Conservation (phyloP, 2,797 vertebrate species). For the Poeciliopsis paucimaculata region DNA sequence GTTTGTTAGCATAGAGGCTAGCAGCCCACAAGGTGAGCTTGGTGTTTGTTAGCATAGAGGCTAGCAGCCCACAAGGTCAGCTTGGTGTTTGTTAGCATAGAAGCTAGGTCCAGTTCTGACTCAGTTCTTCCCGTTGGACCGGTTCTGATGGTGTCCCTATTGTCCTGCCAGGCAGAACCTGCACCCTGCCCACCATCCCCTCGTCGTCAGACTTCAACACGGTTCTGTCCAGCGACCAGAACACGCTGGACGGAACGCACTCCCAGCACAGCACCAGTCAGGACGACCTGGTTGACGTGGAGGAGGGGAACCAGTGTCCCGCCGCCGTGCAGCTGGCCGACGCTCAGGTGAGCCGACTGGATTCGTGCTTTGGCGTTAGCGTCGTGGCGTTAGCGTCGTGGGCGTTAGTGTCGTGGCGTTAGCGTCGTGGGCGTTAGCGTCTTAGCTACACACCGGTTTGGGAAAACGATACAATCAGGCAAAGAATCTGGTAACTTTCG, state of each 20-base stretch:
- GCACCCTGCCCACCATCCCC: slow-evolving; percentile 95
- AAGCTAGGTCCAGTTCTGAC: no score
- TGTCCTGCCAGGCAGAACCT: slow-evolving; percentile 79
- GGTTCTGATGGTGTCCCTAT: not conserved
- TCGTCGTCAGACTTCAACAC: slow-evolving; percentile 98
- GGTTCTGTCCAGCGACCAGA: slow-evolving; percentile 95
- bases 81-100: no score
- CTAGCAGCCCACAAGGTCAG: no score
- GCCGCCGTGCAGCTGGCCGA: slow-evolving; percentile 98
- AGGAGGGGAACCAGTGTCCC: slow-evolving; percentile 93
- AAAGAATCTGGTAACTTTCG: no score
- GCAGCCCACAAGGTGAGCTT: no score
- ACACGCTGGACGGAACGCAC: slow-evolving; percentile 94
- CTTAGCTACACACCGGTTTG: no score
- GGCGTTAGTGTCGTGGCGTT: accelerated
- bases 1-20: no score
- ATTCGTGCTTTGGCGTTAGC: no score
- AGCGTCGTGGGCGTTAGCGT: no score
- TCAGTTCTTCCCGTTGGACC: no score
- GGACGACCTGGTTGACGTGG: slow-evolving; percentile 91
- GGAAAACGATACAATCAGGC: no score
- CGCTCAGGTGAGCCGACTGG: slow-evolving; percentile 86
- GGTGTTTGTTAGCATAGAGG: no score
- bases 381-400: accelerated
- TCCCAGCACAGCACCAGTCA: slow-evolving; percentile 97